A percentile compares a stretch with the other conserved stretches of the same genome.
Evolutionary conservation across 2,113 vertebrate genomes (phyloP).

Genomic region (Etia nguti): DNA sequence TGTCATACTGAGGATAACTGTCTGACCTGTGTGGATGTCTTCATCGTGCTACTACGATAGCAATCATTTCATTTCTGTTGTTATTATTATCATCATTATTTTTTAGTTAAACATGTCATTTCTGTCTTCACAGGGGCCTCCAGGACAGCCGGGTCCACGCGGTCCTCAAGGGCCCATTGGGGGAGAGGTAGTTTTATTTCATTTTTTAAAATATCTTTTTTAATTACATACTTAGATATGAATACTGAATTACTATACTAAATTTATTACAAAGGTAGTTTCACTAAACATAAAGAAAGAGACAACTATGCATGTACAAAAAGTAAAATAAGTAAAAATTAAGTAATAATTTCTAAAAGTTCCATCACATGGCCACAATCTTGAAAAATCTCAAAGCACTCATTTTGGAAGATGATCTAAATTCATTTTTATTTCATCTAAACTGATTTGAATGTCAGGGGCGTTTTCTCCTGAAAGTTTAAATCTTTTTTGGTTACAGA

Average conservation of each 20-base stretch:
- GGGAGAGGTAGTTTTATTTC: constrained; percentile 73
- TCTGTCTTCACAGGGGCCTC: constrained; percentile 78
- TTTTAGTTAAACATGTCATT: background rate
- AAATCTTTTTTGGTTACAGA: background rate
- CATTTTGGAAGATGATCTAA: background rate
- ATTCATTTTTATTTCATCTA: background rate
- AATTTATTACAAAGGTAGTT: background rate
- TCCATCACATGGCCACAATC: background rate
- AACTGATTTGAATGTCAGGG: background rate
- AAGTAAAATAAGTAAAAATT: background rate
- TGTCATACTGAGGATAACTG: constrained; percentile 52
- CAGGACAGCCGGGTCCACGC: constrained; percentile 82
- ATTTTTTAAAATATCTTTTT: background rate
- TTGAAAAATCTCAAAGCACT: background rate
- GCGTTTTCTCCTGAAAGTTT: background rate
- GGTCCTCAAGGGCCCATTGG: constrained; percentile 80
- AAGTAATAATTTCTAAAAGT: background rate
- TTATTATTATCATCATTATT: background rate
- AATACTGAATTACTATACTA: background rate
- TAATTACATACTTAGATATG: background rate
- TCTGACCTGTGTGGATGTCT: constrained; percentile 64
- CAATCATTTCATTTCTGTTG: constrained; percentile 22
- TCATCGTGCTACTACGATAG: constrained; percentile 52
- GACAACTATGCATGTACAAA: background rate
- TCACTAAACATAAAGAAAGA: background rate